These are phyloP conservation scores for Zaprionus gabonicus DNA, from an alignment of 1,140 invertebrate genomes.

Conservation along the genomic window DNA sequence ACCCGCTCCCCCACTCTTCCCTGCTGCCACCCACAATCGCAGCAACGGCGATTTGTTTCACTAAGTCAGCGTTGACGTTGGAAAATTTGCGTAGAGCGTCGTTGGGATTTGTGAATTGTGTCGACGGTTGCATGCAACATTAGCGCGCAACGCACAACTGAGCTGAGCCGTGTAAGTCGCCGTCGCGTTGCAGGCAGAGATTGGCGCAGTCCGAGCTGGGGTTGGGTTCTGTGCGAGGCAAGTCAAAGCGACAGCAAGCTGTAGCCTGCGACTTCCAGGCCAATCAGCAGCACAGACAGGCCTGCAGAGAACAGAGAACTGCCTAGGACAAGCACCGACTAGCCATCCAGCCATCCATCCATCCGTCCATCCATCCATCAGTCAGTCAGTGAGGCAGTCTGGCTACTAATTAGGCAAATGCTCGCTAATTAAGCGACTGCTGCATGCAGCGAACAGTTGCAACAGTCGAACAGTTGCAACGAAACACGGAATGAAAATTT, in stretches of 20 bases:
- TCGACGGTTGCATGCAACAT: conserved; percentile 79
- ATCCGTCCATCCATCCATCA: conserved; percentile 32
- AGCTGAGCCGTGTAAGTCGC: conserved; percentile 55
- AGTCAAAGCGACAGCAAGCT: conserved; percentile 19
- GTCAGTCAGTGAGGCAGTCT: conserved; percentile 55
- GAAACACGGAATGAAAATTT: conserved; percentile 60
- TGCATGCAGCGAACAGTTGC: conserved; percentile 73
- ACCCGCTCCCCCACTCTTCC: no score
- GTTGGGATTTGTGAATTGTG: conserved; percentile 77
- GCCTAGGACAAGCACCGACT: conserved; percentile 12
- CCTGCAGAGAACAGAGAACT: not conserved
- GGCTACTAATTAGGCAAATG: conserved; percentile 74
- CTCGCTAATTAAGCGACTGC: conserved; percentile 74
- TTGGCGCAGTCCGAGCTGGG: not conserved
- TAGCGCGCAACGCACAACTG: conserved; percentile 42
- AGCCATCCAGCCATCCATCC: conserved; percentile 5
- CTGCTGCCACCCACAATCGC: not conserved
- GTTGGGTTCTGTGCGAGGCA: not conserved
- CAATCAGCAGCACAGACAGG: conserved; percentile 7
- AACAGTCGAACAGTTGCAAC: not conserved
- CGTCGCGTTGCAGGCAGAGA: not conserved
- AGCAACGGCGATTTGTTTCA: conserved; percentile 73
- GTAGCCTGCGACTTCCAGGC: conserved; percentile 40
- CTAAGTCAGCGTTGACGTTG: conserved; percentile 52
- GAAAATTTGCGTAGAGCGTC: conserved; percentile 64